phyloP scores from a whole-genome alignment of 2,797 vertebrate genomes.

The Aplochiton taeniatus region DNA sequence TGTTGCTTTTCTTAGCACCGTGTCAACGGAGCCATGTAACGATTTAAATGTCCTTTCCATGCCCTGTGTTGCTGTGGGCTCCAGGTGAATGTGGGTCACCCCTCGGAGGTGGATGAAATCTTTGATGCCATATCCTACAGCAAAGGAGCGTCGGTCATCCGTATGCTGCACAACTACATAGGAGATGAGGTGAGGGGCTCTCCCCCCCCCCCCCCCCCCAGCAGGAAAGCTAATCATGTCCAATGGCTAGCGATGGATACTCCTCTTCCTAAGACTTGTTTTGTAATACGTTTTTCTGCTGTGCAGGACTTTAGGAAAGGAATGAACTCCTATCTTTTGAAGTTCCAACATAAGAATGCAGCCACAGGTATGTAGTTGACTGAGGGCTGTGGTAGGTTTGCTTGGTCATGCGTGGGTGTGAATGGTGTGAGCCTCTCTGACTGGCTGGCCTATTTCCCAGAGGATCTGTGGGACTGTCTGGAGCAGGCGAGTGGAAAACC shows the following conservation, averaged over 20 bases:
- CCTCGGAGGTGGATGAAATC: slow-evolving; percentile 98
- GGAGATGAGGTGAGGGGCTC: slow-evolving; percentile 89
- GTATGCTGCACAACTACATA: slow-evolving; percentile 97
- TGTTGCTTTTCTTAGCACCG: too few species aligned
- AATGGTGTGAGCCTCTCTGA: not conserved
- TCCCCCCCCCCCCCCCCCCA: too few species aligned
- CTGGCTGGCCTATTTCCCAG: slow-evolving; percentile 62
- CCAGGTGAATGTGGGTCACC: slow-evolving; percentile 95
- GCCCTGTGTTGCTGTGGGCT: slow-evolving; percentile 14
- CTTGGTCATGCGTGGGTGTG: not conserved
- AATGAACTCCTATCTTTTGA: slow-evolving; percentile 95
- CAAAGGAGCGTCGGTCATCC: slow-evolving; percentile 98
- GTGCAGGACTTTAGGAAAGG: slow-evolving; percentile 96
- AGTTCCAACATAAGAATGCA: slow-evolving; percentile 97
- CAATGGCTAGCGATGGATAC: too few species aligned
- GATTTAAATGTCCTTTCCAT: not conserved
- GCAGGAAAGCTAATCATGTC: not conserved
- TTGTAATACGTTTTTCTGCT: slow-evolving; percentile 22
- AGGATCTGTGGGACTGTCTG: slow-evolving; percentile 97
- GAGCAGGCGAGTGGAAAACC: slow-evolving; percentile 95
- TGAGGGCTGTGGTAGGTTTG: not conserved
- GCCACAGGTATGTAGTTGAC: slow-evolving; percentile 84
- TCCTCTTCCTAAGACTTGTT: not conserved
- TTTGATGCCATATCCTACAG: slow-evolving; percentile 99
- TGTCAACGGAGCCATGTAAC: too few species aligned